Conservation (phyloP, 1,140 invertebrate species). For the Laupala kohalensis region DNA sequence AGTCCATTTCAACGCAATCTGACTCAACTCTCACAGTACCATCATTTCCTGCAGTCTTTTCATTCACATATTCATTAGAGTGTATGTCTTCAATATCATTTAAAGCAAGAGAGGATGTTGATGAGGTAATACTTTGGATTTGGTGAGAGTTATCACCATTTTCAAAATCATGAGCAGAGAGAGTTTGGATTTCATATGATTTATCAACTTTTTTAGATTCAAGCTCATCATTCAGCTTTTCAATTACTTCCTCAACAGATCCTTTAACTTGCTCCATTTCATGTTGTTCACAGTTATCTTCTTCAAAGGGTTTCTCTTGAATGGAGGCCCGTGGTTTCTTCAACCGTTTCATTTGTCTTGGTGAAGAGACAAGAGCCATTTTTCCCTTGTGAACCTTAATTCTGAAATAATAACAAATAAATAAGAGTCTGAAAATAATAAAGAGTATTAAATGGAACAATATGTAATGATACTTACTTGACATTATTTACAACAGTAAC, state of each 20-base stretch:
- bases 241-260: not conserved
- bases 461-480: slow-evolving; percentile 17
- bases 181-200: not conserved
- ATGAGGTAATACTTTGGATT: not conserved
- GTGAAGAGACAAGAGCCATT: not conserved
- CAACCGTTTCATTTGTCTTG: not conserved
- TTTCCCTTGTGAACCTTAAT: not conserved
- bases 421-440: not conserved
- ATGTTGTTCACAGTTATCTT: not conserved
- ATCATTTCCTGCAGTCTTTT: not conserved
- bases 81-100: not conserved
- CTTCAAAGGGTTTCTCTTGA: not conserved
- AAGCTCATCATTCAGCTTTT: not conserved
- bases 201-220: not conserved
- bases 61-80: not conserved
- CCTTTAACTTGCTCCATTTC: not conserved
- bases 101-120: slow-evolving; percentile 1
- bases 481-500: slow-evolving; percentile 25
- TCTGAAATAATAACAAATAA: not conserved
- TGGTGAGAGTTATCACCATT: not conserved
- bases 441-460: not conserved
- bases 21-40: no score
- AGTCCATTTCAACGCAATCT: no score
- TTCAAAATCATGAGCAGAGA: not conserved
- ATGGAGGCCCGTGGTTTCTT: not conserved